A percentile compares a stretch with the other conserved stretches of the same genome.
Conservation (phyloP, 2,113 vertebrate species). For the Otocyon megalotis region DNA sequence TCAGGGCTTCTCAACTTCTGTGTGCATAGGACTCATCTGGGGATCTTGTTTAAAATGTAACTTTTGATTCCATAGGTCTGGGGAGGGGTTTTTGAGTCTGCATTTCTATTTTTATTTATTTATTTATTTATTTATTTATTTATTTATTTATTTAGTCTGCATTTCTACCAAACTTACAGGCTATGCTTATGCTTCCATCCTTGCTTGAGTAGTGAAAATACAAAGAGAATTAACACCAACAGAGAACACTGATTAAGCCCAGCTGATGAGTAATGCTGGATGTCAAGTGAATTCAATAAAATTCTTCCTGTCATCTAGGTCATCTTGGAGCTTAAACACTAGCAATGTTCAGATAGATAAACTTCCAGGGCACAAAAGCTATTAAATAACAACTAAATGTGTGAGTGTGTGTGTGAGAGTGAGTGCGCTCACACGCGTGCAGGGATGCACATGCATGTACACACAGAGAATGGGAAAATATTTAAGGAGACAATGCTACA, state of each 20-base stretch:
- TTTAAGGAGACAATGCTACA: not conserved
- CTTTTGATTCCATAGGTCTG: constrained; percentile 40
- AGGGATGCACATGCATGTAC: not conserved
- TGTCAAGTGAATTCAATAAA: constrained; percentile 38
- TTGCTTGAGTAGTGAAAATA: constrained; percentile 17
- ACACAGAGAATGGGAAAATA: not conserved
- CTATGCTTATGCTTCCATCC: not conserved
- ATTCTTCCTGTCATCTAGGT: not conserved
- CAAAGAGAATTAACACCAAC: not conserved
- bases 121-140: too few relatives aligned
- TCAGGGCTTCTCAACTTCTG: not conserved
- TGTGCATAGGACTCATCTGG: not conserved
- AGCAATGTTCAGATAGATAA: not conserved
- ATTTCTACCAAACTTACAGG: not conserved
- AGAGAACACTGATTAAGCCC: not conserved
- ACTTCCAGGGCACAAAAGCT: not conserved
- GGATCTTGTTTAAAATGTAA: constrained; percentile 56
- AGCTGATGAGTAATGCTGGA: not conserved
- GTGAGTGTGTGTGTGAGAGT: not conserved
- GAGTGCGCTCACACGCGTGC: not conserved
- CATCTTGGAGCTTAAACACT: not conserved
- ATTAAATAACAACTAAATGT: not conserved
- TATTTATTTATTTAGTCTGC: too few relatives aligned
- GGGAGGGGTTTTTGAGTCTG: not conserved
- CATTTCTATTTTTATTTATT: too few relatives aligned